Conservation (phyloP, 2,888 invertebrate genomes). For the Craniophora ligustri region DNA sequence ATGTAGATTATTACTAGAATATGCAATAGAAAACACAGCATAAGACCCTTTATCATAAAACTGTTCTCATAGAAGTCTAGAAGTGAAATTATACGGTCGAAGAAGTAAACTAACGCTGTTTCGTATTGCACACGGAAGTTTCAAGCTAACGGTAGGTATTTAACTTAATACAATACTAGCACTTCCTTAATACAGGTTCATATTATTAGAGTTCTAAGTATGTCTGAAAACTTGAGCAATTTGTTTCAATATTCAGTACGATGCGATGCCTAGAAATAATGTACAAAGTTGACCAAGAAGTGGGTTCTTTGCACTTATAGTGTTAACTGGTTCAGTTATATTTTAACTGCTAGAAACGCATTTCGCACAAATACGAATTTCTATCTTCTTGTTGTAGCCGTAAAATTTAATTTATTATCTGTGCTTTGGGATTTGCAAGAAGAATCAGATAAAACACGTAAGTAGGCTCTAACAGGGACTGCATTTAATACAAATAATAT, state of each 20-base stretch:
- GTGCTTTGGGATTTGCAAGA: slow-evolving; percentile 39
- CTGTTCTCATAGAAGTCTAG: slow-evolving; percentile 47
- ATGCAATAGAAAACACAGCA: slow-evolving; percentile 18
- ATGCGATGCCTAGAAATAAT: slow-evolving; percentile 70
- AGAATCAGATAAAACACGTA: slow-evolving; percentile 14
- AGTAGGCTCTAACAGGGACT: no score
- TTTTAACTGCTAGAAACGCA: slow-evolving; percentile 13
- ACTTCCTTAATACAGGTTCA: slow-evolving; percentile 65
- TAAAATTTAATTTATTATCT: slow-evolving; percentile 36
- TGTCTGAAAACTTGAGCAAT: slow-evolving; percentile 74
- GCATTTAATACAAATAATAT: no score
- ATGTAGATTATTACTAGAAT: no score
- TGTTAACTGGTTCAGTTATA: slow-evolving; percentile 26
- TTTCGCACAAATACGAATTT: slow-evolving; percentile 32
- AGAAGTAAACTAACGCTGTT: slow-evolving; percentile 47
- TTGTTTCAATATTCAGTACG: slow-evolving; percentile 79
- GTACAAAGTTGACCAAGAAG: slow-evolving; percentile 65
- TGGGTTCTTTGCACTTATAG: slow-evolving; percentile 62
- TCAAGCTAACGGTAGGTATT: slow-evolving; percentile 60
- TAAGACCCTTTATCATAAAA: slow-evolving; percentile 22
- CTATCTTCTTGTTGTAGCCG: slow-evolving; percentile 39
- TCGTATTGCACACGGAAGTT: slow-evolving; percentile 61
- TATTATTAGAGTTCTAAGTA: slow-evolving; percentile 78
- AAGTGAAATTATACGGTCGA: slow-evolving; percentile 60
- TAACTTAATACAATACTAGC: slow-evolving; percentile 75